A percentile compares a stretch with the other conserved stretches of the same genome.
Conservation (phyloP, 2,797 vertebrate species). For the Hylomyscus alleni region DNA sequence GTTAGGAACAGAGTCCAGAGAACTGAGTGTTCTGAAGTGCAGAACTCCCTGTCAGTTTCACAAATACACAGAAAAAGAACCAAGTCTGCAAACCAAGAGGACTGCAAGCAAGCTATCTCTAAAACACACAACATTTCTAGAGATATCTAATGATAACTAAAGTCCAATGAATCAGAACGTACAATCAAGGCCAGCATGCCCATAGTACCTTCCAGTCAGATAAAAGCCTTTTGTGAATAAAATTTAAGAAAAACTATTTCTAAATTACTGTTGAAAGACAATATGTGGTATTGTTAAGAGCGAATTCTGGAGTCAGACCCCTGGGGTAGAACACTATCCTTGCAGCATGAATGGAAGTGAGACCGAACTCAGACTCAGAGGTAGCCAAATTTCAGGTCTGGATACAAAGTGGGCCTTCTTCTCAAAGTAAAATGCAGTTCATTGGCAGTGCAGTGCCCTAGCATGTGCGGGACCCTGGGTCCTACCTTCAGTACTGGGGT, state of each 20-base stretch:
- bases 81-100: background rate
- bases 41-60: constrained; percentile 19
- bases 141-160: constrained; percentile 50
- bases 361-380: background rate
- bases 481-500: background rate
- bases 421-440: background rate
- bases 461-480: background rate
- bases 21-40: constrained; percentile 31
- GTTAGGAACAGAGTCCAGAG: background rate
- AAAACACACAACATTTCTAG: constrained; percentile 23
- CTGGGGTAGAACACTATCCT: background rate
- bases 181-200: background rate
- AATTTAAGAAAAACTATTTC: constrained; percentile 18
- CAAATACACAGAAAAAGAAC: background rate
- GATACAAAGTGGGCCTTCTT: background rate
- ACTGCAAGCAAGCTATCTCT: constrained; percentile 33
- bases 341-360: background rate
- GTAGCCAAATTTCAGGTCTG: background rate
- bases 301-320: background rate
- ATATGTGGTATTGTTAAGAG: background rate
- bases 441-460: too few species aligned
- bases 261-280: constrained; percentile 21
- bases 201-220: background rate
- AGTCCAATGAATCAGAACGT: constrained; percentile 26
- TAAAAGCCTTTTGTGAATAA: background rate